A percentile compares a stretch with the other conserved stretches of the same genome.
Conservation (phyloP, 1,140 invertebrate species). For the Cephus cinctus region DNA sequence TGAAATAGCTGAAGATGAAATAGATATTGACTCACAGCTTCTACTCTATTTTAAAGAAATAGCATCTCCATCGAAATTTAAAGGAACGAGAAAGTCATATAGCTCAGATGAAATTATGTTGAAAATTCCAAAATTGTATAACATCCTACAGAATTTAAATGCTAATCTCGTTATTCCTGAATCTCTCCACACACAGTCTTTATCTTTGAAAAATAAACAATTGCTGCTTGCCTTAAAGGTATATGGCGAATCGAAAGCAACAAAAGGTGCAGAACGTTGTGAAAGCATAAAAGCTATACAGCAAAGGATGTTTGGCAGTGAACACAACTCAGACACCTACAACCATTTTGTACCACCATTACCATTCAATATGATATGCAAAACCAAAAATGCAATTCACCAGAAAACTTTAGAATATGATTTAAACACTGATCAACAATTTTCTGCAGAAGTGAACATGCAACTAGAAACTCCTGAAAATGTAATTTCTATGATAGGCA, state of each 20-base stretch:
- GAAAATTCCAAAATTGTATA: conserved; percentile 27
- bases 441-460: conserved; percentile 10
- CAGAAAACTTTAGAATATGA: conserved; percentile 23
- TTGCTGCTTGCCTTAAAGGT: conserved; percentile 29
- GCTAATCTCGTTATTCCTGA: conserved; percentile 29
- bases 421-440: conserved; percentile 6
- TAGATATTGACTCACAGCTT: conserved; percentile 27
- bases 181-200: no score
- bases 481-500: conserved; percentile 9
- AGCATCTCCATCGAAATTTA: not conserved
- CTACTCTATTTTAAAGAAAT: conserved; percentile 22
- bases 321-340: not conserved
- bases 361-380: conserved; percentile 23
- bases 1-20: not conserved
- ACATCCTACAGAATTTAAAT: conserved; percentile 30
- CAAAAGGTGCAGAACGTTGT: not conserved
- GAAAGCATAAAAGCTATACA: conserved; percentile 19
- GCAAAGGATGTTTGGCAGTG: conserved; percentile 35
- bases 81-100: conserved; percentile 12
- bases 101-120: conserved; percentile 12
- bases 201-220: conserved; percentile 34
- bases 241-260: conserved; percentile 9
- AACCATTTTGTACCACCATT: conserved; percentile 33
- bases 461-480: conserved; percentile 16
- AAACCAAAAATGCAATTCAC: not conserved